These are phyloP conservation scores for Calyptomena viridis DNA, from an alignment of 2,113 vertebrate species.

Conservation along the genomic window DNA sequence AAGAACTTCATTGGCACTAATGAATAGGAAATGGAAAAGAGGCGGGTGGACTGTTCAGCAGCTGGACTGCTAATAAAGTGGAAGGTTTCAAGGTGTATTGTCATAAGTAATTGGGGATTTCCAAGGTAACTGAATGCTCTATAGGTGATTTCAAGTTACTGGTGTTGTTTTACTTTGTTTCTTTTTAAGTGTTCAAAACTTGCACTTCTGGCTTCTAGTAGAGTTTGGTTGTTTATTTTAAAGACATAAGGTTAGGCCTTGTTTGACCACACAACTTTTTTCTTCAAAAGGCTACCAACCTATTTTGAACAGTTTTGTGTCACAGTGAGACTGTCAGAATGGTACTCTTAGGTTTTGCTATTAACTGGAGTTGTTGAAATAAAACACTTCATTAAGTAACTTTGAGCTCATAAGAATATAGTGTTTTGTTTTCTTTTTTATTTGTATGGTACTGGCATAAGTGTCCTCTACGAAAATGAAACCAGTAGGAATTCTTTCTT, in stretches of 20 bases:
- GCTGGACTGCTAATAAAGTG: background rate
- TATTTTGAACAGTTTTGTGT: background rate
- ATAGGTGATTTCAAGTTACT: background rate
- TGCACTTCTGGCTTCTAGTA: background rate
- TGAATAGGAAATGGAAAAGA: background rate
- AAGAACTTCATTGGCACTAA: background rate
- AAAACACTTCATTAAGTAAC: background rate
- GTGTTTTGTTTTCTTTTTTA: background rate
- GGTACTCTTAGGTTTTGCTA: background rate
- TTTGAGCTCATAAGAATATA: background rate
- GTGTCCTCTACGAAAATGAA: background rate
- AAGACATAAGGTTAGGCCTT: background rate
- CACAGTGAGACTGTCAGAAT: background rate
- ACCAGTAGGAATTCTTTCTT: background rate
- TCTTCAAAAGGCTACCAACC: background rate
- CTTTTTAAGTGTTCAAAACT: background rate
- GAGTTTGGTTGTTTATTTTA: background rate
- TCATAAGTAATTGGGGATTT: background rate
- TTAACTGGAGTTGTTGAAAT: background rate
- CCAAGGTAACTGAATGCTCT: background rate
- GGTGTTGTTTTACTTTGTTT: background rate
- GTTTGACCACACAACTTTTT: background rate
- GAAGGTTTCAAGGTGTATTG: background rate
- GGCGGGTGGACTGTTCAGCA: background rate
- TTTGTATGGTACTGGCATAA: background rate